phyloP scores from a whole-genome alignment of 2,888 invertebrate genomes.

The Xanthia togata region DNA sequence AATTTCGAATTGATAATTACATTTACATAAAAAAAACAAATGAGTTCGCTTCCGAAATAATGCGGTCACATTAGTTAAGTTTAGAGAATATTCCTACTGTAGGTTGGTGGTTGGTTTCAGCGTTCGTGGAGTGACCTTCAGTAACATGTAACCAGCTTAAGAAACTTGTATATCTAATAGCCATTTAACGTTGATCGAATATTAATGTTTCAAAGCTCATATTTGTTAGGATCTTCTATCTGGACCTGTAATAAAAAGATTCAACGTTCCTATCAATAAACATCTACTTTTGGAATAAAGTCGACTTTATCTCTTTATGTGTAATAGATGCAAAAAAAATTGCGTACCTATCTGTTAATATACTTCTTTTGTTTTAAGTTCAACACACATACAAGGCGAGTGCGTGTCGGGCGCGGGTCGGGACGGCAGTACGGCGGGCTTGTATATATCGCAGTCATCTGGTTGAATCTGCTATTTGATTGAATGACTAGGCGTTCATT shows the following conservation, averaged over 20 bases:
- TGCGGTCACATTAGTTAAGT: too few species aligned
- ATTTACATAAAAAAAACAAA: too few species aligned
- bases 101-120: conserved; percentile 35
- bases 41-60: too few species aligned
- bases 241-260: background rate
- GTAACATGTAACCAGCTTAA: conserved; percentile 12
- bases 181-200: background rate
- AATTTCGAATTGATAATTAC: background rate
- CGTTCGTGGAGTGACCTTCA: background rate
- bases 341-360: too few species aligned
- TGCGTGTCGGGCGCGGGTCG: too few species aligned
- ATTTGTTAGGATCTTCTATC: background rate
- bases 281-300: too few species aligned
- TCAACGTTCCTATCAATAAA: background rate
- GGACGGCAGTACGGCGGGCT: too few species aligned
- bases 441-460: too few species aligned
- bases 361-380: too few species aligned
- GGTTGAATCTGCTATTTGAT: too few species aligned
- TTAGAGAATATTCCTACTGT: background rate
- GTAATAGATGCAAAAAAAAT: background rate
- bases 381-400: too few species aligned
- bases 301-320: background rate
- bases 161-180: conserved; percentile 7
- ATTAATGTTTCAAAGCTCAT: background rate
- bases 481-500: too few species aligned